Base-by-base conservation (phyloP, 2,888 invertebrate genomes). In the Lasioglossum leucozonium region DNA sequence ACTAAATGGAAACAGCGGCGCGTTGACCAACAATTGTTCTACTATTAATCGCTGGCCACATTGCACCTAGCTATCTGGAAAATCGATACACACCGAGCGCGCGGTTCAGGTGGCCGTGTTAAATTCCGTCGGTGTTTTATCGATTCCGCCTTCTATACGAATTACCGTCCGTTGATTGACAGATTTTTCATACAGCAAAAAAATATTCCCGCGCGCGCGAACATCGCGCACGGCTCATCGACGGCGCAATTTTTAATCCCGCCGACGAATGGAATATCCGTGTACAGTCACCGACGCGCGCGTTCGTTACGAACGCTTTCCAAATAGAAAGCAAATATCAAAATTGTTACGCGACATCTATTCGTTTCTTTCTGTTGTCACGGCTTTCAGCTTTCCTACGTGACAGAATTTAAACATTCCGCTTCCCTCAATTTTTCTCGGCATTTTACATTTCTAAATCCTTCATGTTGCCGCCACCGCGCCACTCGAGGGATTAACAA, bases 1-100 rank as follows among this genome's bases (percentile, higher is more conserved):
- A 82, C 86, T 84, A 86, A 86, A 88, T 86, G 88, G 88, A 87
- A 86, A 88, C 88, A 84, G 79, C 81, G 79, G 85, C 79, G 81
- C 83, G 85, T 82, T 83, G 87, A 79, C 82, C 82, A 86, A 88
- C 82, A 81, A 84, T 82, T 87, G 82, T 84, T 85, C 82, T 78
- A 84, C 83, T 86, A 87, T 87, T 87, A 87, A 87, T 86, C 77
- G 86, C 74, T 77, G 80, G 84, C 78, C 82, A 74, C 79, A 82
- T 72, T 62, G 79, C 74, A 84, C 74, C 84, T 51, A 65, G 76
- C 69, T 74, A 79, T 81, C 74, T 37, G 65, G 81, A 85, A 86
- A 85, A 86, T 86, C 85, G 85, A 86, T 85, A 40, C 44, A 79
- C 67, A 42, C 55, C 71, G 30, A 8, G 51, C 8, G 51, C 8